Conservation (phyloP, 1,140 invertebrate species). For the Drosophila albomicans region DNA sequence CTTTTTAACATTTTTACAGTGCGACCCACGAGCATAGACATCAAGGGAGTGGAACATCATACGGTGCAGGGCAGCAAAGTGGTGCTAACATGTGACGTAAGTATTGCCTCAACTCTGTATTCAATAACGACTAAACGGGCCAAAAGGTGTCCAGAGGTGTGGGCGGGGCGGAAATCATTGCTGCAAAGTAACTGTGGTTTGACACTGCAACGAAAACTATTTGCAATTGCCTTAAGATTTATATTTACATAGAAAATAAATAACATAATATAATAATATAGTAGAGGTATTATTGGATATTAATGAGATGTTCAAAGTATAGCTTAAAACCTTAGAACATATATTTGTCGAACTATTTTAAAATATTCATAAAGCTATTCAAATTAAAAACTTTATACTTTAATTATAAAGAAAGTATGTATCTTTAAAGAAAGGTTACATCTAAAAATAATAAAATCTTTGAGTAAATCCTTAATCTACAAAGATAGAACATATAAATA, state of each 20-base stretch:
- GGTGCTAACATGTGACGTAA: constrained; percentile 89
- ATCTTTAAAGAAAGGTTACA: too few species aligned
- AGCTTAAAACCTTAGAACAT: too few species aligned
- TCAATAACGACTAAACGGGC: background rate
- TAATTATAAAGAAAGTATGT: too few species aligned
- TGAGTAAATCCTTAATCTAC: too few species aligned
- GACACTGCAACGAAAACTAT: constrained; percentile 11
- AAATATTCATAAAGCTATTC: too few species aligned
- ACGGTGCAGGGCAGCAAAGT: constrained; percentile 92
- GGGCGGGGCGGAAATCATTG: background rate
- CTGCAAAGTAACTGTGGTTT: background rate
- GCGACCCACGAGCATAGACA: constrained; percentile 90
- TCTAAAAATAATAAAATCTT: too few species aligned
- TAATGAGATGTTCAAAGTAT: too few species aligned
- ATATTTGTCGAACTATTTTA: too few species aligned
- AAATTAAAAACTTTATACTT: too few species aligned
- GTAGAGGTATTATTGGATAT: too few species aligned
- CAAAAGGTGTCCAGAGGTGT: background rate
- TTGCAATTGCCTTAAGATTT: background rate
- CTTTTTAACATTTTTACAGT: constrained; percentile 86
- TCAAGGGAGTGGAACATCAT: constrained; percentile 90
- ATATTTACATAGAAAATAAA: background rate
- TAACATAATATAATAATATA: background rate
- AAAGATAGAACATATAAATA: too few species aligned
- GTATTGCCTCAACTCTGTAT: constrained; percentile 48